These are phyloP conservation scores for Dryas iulia DNA, from an alignment of 1,140 invertebrate species.

Conservation along the genomic window DNA sequence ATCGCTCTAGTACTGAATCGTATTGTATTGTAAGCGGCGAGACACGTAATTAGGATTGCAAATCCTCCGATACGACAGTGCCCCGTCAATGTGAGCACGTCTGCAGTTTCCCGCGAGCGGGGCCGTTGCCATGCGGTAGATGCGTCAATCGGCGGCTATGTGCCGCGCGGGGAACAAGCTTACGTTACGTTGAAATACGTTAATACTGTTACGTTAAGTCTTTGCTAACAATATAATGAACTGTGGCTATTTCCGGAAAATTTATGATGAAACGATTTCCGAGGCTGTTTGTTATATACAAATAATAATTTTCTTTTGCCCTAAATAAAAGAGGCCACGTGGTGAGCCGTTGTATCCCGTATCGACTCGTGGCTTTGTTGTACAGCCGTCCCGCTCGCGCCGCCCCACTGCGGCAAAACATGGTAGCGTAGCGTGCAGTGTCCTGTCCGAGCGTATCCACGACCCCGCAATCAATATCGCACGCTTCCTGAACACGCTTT, in stretches of 20 bases:
- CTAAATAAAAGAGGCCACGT: constrained; percentile 24
- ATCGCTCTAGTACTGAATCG: background rate
- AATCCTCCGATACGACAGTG: constrained; percentile 23
- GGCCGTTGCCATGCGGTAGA: constrained; percentile 33
- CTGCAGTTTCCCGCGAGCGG: constrained; percentile 21
- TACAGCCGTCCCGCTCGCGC: constrained; percentile 42
- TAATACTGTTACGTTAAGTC: background rate
- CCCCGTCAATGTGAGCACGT: constrained; percentile 22
- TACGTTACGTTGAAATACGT: background rate
- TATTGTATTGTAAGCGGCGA: background rate
- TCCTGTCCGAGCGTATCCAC: constrained; percentile 41
- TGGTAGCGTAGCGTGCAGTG: constrained; percentile 47
- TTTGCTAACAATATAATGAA: no score
- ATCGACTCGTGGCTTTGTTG: constrained; percentile 14
- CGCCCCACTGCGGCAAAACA: constrained; percentile 63
- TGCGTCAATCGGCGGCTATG: constrained; percentile 40
- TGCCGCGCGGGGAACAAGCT: constrained; percentile 21
- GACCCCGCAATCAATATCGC: constrained; percentile 45
- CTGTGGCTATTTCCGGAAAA: background rate
- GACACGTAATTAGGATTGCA: constrained; percentile 4
- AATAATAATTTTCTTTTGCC: constrained; percentile 1
- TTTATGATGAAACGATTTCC: background rate
- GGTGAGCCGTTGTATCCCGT: constrained; percentile 24
- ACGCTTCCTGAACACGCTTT: constrained; percentile 39
- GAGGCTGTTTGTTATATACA: background rate